These are phyloP conservation scores for Shinisaurus crocodilurus DNA, from an alignment of 2,113 vertebrate species.

Conservation along the genomic window DNA sequence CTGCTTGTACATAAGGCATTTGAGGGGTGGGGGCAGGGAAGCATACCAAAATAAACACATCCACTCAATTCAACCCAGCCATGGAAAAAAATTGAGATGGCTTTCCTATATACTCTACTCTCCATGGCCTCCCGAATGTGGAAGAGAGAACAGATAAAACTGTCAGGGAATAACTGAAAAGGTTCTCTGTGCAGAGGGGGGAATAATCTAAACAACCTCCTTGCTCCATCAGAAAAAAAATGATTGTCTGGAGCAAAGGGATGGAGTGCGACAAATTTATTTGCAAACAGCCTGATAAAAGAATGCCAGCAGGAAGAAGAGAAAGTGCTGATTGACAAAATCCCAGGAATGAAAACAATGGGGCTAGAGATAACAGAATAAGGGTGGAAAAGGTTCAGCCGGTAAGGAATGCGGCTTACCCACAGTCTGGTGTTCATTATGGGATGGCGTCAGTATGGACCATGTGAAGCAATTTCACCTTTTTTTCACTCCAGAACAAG, in stretches of 20 bases:
- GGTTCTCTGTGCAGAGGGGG: conserved; percentile 41
- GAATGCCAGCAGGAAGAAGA: neutral
- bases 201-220: conserved; percentile 33
- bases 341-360: neutral
- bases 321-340: conserved; percentile 9
- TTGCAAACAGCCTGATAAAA: conserved; percentile 39
- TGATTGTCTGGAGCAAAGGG: conserved; percentile 16
- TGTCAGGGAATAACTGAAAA: conserved; percentile 43
- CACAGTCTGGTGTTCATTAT: neutral
- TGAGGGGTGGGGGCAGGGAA: neutral
- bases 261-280: conserved; percentile 37
- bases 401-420: neutral
- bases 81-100: conserved; percentile 51
- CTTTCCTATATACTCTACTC: neutral
- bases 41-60: neutral
- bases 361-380: neutral
- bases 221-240: neutral
- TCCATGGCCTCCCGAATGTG: conserved; percentile 9
- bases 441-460: neutral
- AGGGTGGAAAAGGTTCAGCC: neutral
- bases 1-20: neutral
- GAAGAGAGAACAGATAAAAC: conserved; percentile 50
- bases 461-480: neutral
- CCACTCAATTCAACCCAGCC: neutral
- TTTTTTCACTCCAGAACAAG: neutral